These are phyloP conservation scores for Parelbella ahira DNA, from an alignment of 2,888 invertebrate species.

Conservation along the genomic window DNA sequence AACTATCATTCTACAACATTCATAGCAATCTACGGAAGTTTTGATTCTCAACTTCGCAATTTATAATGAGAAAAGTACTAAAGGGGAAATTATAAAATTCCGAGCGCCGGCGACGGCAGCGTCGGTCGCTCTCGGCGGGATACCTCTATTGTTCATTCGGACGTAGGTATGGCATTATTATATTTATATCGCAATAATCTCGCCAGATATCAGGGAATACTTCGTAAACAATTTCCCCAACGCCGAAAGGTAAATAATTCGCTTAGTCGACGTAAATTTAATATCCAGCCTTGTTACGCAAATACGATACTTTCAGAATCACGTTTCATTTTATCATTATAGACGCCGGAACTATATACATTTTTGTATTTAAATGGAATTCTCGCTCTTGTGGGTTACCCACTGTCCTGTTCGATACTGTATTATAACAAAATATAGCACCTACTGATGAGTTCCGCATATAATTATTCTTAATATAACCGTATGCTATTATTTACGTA, in stretches of 20 bases:
- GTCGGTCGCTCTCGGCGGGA: too few relatives aligned
- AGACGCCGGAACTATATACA: neutral
- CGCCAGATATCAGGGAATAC: neutral
- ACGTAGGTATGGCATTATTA: neutral
- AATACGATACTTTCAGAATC: too few relatives aligned
- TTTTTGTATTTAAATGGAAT: too few relatives aligned
- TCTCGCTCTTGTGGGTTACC: too few relatives aligned
- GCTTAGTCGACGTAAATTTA: constrained; percentile 7
- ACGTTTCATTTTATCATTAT: too few relatives aligned
- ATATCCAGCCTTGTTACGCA: neutral
- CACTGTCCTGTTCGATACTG: too few relatives aligned
- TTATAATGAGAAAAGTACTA: constrained; percentile 2
- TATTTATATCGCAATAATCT: constrained; percentile 1
- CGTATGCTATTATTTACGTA: too few relatives aligned
- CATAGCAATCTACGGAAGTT: neutral
- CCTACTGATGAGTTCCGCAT: too few relatives aligned
- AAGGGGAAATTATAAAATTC: constrained; percentile 3
- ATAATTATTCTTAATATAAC: too few relatives aligned
- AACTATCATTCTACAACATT: too few relatives aligned
- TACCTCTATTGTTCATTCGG: too few relatives aligned
- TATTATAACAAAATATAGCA: too few relatives aligned
- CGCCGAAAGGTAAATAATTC: constrained; percentile 1
- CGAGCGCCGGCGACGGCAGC: neutral
- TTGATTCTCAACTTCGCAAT: neutral
- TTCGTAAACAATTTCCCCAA: constrained; percentile 3